Base-by-base conservation (phyloP, 2,113 vertebrate genomes). In the Nothoprocta perdicaria region DNA sequence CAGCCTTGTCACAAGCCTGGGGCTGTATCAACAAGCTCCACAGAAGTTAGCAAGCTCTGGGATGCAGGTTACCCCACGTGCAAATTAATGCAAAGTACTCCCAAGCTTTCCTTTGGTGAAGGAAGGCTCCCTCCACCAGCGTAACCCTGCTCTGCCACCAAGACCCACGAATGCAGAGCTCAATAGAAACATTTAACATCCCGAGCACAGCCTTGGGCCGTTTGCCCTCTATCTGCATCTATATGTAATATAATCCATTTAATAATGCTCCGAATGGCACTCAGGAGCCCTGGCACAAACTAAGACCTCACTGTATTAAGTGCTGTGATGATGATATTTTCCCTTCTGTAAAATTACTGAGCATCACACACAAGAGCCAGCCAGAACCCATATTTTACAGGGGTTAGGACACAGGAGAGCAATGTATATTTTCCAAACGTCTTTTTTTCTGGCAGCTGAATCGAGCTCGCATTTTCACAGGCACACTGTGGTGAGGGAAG, bases 111-210 rank as follows among this genome's bases (percentile, higher is more conserved):
- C 14, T 67, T 16, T 4, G 65, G 68, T 67, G 61, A 13, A 48
- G 85, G 38, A 92, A 73, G 3, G 57, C 21, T 33, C 26, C 46
- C 72, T 78, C 3, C 0, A 50, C 41, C 22, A 3, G 61, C 33
- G 65, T 33, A 68, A 29, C 31, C 41, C 41, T 86, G 19, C 52
- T 76, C 89, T 80, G 85, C 74, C 68, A 92, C 60, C 66, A 38
- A 26, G 61, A 80, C 46, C 60, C 77, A 57, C 71, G 88, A 85
- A 89, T 15, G 61, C 80, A 89, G 85, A 94, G 76, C 80, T 95
- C 89, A 86, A 83, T 23, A 95, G 80, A 91, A 95, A 95, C 80
- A 94, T 90, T 94, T 95, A 96, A 95, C 85, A 88, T 75, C 92
- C 88, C 2, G 0, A 96, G 88, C 0, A 0, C 71, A 55, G 85